phyloP scores from a whole-genome alignment of 92 coral and sea anemone species.

The Porites evermanni region DNA sequence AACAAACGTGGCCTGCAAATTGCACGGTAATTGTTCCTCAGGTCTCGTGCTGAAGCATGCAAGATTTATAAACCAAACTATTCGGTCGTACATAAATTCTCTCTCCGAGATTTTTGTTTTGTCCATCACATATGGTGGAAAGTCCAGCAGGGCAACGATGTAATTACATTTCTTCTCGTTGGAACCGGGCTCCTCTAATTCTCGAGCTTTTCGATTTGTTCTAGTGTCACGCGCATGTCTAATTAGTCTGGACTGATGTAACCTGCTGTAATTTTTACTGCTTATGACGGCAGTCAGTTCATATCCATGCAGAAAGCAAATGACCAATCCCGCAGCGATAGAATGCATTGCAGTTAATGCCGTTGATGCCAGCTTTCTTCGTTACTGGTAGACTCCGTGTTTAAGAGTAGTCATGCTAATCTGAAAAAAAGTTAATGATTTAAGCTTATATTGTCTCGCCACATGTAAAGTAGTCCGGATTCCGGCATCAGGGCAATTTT shows the following conservation, averaged over 20 bases:
- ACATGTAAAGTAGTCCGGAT: too few species aligned
- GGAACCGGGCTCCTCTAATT: background rate
- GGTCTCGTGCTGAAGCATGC: background rate
- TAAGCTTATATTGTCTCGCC: too few species aligned
- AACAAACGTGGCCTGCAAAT: constrained; percentile 11
- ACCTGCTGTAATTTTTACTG: background rate
- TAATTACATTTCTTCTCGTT: background rate
- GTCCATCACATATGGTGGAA: constrained; percentile 43
- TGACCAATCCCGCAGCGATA: background rate
- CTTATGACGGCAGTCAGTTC: constrained; percentile 10
- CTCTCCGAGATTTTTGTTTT: background rate
- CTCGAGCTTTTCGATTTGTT: constrained; percentile 19
- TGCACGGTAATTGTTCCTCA: background rate
- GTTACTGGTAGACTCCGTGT: background rate
- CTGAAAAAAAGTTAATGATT: background rate
- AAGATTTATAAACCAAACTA: constrained; percentile 2
- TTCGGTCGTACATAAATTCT: constrained; percentile 11
- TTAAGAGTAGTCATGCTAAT: background rate
- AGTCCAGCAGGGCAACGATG: constrained; percentile 22
- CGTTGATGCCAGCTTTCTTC: background rate
- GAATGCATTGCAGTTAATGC: background rate
- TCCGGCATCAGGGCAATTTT: too few species aligned
- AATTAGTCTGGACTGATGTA: background rate
- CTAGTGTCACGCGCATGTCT: constrained; percentile 9
- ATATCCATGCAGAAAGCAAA: background rate